A percentile compares a stretch with the other conserved stretches of the same genome.
Evolutionary conservation across 53 echinoderm and acorn worm genomes (phyloP).

Genomic region (Astropecten irregularis): DNA sequence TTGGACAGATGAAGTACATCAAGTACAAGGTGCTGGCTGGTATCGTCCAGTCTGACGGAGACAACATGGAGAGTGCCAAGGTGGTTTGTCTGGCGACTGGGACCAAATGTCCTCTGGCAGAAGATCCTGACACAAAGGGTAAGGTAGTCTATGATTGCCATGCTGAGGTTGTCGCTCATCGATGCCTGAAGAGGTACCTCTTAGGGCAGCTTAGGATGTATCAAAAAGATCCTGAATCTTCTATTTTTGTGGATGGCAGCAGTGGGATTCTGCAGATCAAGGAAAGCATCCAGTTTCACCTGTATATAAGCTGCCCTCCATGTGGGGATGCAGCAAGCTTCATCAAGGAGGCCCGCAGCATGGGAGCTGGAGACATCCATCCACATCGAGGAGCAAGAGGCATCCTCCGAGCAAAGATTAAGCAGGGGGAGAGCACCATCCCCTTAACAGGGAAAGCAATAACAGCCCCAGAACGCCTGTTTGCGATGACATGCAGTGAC

Average conservation of each 20-base stretch:
- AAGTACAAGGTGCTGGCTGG: slow-evolving; percentile 61
- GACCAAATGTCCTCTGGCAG: slow-evolving; percentile 53
- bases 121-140: slow-evolving; percentile 15
- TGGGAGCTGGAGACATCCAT: background rate
- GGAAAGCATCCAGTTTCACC: slow-evolving; percentile 28
- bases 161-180: slow-evolving; percentile 45
- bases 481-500: slow-evolving; percentile 62
- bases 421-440: slow-evolving; percentile 61
- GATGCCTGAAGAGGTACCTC: slow-evolving; percentile 54
- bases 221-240: background rate
- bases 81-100: slow-evolving; percentile 55
- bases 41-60: slow-evolving; percentile 37
- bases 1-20: slow-evolving; percentile 36
- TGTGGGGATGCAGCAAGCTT: slow-evolving; percentile 59
- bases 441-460: slow-evolving; percentile 56
- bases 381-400: slow-evolving; percentile 45
- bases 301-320: slow-evolving; percentile 58
- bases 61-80: slow-evolving; percentile 1
- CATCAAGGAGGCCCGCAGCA: slow-evolving; percentile 41
- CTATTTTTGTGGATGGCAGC: slow-evolving; percentile 24
- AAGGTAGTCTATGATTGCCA: slow-evolving; percentile 46
- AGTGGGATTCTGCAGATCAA: slow-evolving; percentile 5
- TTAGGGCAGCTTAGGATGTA: slow-evolving; percentile 20
- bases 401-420: slow-evolving; percentile 58
- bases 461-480: slow-evolving; percentile 52